These are phyloP conservation scores for Neodiprion pinetum DNA, from an alignment of 1,140 invertebrate genomes.

Conservation along the genomic window DNA sequence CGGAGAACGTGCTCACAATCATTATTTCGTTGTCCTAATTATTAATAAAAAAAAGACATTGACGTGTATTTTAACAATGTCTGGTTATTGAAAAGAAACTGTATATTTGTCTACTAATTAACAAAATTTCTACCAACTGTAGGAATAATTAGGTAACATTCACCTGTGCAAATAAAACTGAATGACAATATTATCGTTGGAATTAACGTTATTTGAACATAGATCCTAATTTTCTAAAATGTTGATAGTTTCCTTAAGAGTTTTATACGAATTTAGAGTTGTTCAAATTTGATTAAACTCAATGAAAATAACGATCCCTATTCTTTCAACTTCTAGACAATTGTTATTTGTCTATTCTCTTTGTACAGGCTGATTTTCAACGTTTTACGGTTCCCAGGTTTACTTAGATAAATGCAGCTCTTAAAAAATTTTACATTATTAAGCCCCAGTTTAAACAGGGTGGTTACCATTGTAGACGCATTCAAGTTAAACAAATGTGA, in stretches of 20 bases:
- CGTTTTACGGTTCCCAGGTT: too few species aligned
- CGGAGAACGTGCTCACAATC: too few species aligned
- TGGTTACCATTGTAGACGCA: not conserved
- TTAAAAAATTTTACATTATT: too few species aligned
- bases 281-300: not conserved
- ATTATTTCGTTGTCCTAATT: too few species aligned
- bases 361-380: not conserved
- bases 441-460: not conserved
- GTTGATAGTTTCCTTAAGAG: not conserved
- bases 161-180: constrained; percentile 1
- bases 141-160: not conserved
- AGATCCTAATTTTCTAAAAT: not conserved
- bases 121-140: constrained; percentile 1
- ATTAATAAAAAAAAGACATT: too few species aligned
- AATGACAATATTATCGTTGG: not conserved
- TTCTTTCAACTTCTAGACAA: not conserved
- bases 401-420: too few species aligned
- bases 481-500: not conserved
- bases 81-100: too few species aligned
- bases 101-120: too few species aligned
- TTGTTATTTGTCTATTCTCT: not conserved
- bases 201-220: not conserved
- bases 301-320: not conserved
- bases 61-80: too few species aligned
- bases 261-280: not conserved